These are phyloP conservation scores for Galaxea fascicularis DNA, from an alignment of 92 coral and sea anemone genomes.

Conservation along the genomic window DNA sequence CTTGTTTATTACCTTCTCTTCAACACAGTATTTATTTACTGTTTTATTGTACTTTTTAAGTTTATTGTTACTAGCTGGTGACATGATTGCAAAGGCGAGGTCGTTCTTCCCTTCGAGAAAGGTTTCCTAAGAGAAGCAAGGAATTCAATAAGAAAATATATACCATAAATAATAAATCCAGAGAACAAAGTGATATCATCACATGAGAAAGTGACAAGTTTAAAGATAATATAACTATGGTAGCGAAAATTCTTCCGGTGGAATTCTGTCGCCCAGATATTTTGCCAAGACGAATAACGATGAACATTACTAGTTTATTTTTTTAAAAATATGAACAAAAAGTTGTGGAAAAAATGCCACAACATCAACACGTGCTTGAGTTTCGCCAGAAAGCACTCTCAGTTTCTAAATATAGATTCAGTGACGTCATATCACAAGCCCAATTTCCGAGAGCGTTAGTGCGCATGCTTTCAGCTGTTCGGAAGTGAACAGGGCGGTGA, in stretches of 20 bases:
- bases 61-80: too few species aligned
- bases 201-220: too few species aligned
- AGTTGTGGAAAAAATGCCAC: neutral
- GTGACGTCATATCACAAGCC: constrained; percentile 18
- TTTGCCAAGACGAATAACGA: neutral
- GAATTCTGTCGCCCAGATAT: neutral
- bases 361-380: neutral
- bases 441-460: neutral
- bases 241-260: neutral
- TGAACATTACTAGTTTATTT: neutral
- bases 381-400: neutral
- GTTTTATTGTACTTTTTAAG: too few species aligned
- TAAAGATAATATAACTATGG: neutral
- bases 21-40: too few species aligned
- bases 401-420: constrained; percentile 11
- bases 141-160: neutral
- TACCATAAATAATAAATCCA: too few species aligned
- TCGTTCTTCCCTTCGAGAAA: too few species aligned
- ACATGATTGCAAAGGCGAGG: too few species aligned
- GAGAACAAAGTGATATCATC: too few species aligned
- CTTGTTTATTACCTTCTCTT: too few species aligned
- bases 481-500: constrained; percentile 20
- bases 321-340: neutral
- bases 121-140: neutral
- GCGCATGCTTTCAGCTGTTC: constrained; percentile 20